Evolutionary conservation across 2,888 invertebrate genomes (phyloP).

Genomic region (Watsonalla cultraria): DNA sequence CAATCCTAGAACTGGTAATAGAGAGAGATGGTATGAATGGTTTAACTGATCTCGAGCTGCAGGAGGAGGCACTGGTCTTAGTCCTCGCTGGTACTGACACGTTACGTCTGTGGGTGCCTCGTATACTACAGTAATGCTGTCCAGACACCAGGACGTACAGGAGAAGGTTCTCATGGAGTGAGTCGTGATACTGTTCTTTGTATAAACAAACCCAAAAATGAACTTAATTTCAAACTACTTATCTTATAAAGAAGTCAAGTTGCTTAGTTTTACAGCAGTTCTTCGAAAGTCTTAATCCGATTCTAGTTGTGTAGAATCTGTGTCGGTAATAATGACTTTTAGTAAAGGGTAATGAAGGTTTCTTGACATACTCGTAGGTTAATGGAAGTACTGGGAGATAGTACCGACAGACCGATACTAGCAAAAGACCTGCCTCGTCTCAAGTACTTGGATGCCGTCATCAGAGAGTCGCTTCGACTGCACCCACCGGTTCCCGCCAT

Average conservation of each 20-base stretch:
- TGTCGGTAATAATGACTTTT: too few relatives aligned
- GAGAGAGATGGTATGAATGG: background rate
- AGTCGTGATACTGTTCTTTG: constrained; percentile 6
- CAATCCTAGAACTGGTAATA: background rate
- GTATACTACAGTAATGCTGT: constrained; percentile 28
- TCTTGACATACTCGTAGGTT: constrained; percentile 20
- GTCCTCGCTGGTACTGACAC: constrained; percentile 31
- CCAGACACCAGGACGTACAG: constrained; percentile 33
- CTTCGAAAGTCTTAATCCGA: too few relatives aligned
- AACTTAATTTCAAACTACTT: too few relatives aligned
- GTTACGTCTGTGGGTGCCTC: constrained; percentile 26
- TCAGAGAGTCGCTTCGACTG: constrained; percentile 30
- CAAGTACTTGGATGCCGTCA: constrained; percentile 27
- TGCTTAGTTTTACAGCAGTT: too few relatives aligned
- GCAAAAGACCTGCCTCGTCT: constrained; percentile 21
- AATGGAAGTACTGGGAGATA: constrained; percentile 23
- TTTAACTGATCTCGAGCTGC: background rate
- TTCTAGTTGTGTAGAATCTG: too few relatives aligned
- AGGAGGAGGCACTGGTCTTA: constrained; percentile 27
- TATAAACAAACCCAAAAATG: too few relatives aligned
- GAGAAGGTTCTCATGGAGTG: constrained; percentile 39
- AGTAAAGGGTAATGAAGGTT: too few relatives aligned
- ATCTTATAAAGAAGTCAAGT: too few relatives aligned
- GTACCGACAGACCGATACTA: constrained; percentile 15
- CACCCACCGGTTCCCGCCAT: constrained; percentile 33